Base-by-base conservation (phyloP, 1,140 invertebrate species). In the Drosophila arizonae region DNA sequence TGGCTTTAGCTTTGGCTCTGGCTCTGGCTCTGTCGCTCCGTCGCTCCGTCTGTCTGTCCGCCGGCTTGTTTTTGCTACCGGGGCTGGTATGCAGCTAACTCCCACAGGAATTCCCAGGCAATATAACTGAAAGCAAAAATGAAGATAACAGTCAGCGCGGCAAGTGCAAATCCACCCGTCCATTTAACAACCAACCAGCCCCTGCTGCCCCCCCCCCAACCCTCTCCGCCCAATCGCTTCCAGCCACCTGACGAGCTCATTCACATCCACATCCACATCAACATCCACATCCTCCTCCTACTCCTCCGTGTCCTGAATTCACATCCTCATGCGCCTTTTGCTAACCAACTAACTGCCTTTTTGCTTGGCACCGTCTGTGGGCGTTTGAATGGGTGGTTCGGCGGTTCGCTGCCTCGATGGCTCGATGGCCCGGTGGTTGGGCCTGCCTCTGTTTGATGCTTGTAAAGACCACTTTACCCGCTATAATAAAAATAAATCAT, bases 401-500 rank as follows among this genome's bases (percentile, higher is more conserved):
- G 51, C 41, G 26, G 13, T 15, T 39, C 3, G 39, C 13, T 57
- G 36, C 26, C 11, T 21, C 6, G 10, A 24, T 24, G 36, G 26
- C 28, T 17, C 9, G 8, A 11, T 51, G 36, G 33, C 11, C 11
- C 6, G 10, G 33, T 43, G 46, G 36, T 39, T 39, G 36, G 36
- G 39, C 58, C 68, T 57, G 67, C 41, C 72, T 63, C 76, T 82
- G 84, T 87, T 87, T 87, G 84, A 88, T 87, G 84, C 84, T 90
- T 87, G 84, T 86, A 90, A 90, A 90, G 82, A 90, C 85, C 85
- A 89, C 81, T 90, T 89, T 91, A 91, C 86, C 81, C 82, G 87
- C 90, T 86, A 77, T 91, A 91, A 91, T 91, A 91, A 91, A 91
- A 91, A 91, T 91, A 91, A 91, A 91, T 91, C 90, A 91, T 91